Evolutionary conservation across 2,888 invertebrate species (phyloP), one percentile per base, ranked within the genome.

Genomic region (Eupithecia dodoneata): DNA sequence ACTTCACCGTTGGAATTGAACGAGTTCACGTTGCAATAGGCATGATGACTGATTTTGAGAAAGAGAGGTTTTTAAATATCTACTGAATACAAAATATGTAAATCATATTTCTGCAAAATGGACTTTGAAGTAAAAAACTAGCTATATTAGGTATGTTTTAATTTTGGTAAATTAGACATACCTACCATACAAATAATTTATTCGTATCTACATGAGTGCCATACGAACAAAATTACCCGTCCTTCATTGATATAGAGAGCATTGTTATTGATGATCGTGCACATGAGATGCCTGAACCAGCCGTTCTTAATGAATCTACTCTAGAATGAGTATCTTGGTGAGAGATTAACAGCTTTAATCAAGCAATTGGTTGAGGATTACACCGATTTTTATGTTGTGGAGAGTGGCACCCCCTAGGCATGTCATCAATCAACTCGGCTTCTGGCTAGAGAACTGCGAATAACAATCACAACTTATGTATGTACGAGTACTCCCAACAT

Each of bases 321-420:
- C n/a, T 15, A 13, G n/a, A 63, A 87, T 86, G 86, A 86, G 90
- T 88, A 88, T 90, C 90, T 90, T 87, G 86, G 88, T 88, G 86
- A 87, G 89, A 92, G 93, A 94, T 94, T 93, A 94, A 93, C 90
- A 91, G 90, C 92, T 83, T 93, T 93, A 93, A 94, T 94, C 93
- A 93, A 93, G 93, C 93, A 91, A 93, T 94, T 93, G 93, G 87
- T 88, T 85, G 89, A 84, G 91, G 92, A 94, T 93, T 93, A 93
- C 91, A 89, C 88, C 90, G 89, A 92, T 93, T 94, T 93, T 94
- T 93, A 93, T 92, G 90, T 90, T 87, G 81, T 85, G 84, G 86
- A 84, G 83, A 83, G 81, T 83, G 83, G 86, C 81, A 85, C 84
- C 86, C 81, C 72, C 70, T 67, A 15, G 73, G 63, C 72, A 72